Conservation (phyloP, 1,140 invertebrate genomes). For the Caenorhabditis inopinata region DNA sequence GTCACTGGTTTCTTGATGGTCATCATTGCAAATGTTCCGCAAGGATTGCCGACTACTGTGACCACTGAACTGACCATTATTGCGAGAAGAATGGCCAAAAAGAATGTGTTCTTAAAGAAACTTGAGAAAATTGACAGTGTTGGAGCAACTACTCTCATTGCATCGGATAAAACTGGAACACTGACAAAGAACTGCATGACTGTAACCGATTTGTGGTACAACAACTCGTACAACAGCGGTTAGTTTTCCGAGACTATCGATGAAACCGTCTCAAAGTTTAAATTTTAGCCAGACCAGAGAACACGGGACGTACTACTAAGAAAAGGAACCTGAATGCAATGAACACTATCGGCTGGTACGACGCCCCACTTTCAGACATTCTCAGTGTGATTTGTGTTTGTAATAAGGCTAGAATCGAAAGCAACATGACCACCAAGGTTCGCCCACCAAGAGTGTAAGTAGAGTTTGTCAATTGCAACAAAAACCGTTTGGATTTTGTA, state of each 20-base stretch:
- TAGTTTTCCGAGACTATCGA: no score
- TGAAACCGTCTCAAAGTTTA: neutral
- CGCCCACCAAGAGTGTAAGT: slow-evolving; percentile 13
- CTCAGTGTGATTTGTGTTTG: slow-evolving; percentile 54
- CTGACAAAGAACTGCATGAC: slow-evolving; percentile 99
- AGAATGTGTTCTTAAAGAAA: slow-evolving; percentile 69
- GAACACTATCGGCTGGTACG: slow-evolving; percentile 42
- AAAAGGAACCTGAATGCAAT: slow-evolving; percentile 47
- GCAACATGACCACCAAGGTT: slow-evolving; percentile 28
- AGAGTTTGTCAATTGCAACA: neutral
- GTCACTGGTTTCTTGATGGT: slow-evolving; percentile 48
- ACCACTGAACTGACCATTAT: slow-evolving; percentile 70
- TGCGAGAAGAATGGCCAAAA: slow-evolving; percentile 69
- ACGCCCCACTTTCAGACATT: slow-evolving; percentile 51
- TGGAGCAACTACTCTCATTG: slow-evolving; percentile 70
- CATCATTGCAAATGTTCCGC: slow-evolving; percentile 49
- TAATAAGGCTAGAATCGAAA: slow-evolving; percentile 53
- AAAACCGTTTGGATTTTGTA: neutral
- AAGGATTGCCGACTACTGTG: slow-evolving; percentile 69
- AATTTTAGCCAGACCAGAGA: slow-evolving; percentile 53
- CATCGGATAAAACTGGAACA: slow-evolving; percentile 98
- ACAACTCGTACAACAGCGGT: slow-evolving; percentile 58
- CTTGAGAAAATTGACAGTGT: slow-evolving; percentile 69
- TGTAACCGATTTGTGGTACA: slow-evolving; percentile 70
- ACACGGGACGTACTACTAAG: slow-evolving; percentile 46